Evolutionary conservation across 2,888 invertebrate species (phyloP).

Genomic region (Agapostemon virescens): DNA sequence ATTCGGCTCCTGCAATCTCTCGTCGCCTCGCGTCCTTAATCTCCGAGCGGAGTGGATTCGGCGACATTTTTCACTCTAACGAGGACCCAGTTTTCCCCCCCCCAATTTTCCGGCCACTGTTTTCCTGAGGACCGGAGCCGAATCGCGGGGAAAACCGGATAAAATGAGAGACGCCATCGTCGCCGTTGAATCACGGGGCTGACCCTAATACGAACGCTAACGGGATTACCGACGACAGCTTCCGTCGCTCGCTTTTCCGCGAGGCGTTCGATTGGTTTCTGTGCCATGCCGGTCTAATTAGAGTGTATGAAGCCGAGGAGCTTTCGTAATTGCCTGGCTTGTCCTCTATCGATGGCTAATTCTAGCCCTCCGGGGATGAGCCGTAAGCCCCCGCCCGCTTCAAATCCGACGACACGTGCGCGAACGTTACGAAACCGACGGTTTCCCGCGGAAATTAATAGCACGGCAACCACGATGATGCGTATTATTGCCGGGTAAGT

Average conservation of each 20-base stretch:
- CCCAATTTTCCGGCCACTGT: background rate
- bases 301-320: slow-evolving; percentile 48
- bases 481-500: background rate
- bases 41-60: background rate
- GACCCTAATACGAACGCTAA: slow-evolving; percentile 64
- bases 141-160: slow-evolving; percentile 40
- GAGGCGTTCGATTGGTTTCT: slow-evolving; percentile 57
- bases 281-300: slow-evolving; percentile 57
- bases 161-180: slow-evolving; percentile 25
- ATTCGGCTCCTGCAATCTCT: background rate
- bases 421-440: slow-evolving; percentile 46
- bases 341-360: slow-evolving; percentile 58
- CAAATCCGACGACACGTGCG: slow-evolving; percentile 50
- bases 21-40: background rate
- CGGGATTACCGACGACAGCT: slow-evolving; percentile 58
- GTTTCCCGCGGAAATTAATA: slow-evolving; percentile 48
- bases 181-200: slow-evolving; percentile 30
- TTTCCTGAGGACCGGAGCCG: background rate
- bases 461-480: background rate
- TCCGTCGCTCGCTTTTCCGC: slow-evolving; percentile 49
- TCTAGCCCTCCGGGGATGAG: slow-evolving; percentile 44
- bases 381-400: slow-evolving; percentile 43
- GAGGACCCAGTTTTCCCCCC: background rate
- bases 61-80: background rate
- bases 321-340: slow-evolving; percentile 54